Base-by-base conservation (phyloP, 1,140 invertebrate species). In the Pomacea maculata region DNA sequence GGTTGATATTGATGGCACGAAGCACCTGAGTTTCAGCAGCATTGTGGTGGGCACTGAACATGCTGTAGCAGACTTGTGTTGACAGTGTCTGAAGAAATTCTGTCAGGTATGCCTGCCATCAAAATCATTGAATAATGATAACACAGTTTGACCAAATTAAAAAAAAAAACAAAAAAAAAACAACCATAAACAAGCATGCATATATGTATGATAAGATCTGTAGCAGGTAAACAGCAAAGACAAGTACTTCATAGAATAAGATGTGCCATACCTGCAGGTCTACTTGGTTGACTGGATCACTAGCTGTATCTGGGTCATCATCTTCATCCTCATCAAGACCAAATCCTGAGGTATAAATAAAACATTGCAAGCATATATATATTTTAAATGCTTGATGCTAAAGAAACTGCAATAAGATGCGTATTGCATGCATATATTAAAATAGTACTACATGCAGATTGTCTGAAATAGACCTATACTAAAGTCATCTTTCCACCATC, bases 251-350 rank as follows among this genome's bases (percentile, higher is more conserved):
- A 45, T 45, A 6, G 34, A 45, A 45, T 45, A 34, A 25, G 55
- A 29, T 78, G 14, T 19, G 12, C 55, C 79, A 57, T 85, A 91
- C 90, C 87, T 89, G 88, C 64, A 91, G 82, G 79, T 92, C 87
- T 78, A 92, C 87, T 82, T 91, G 87, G 82, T 87, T 88, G 61
- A 89, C 87, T n/a, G 91, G 90, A 83, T 92, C 90, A 80, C 83
- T 84, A 2, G 87, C 79, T 12, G 87, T 88, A 86, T 92, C 91
- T n/a, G 90, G 90, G 76, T 92, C 90, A 72, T 91, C 89, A 52
- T 89, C 88, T 21, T 90, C 88, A 8, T 89, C 89, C 63, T 81
- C 82, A 15, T 87, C 88, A 70, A 78, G 75, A 17, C 77, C 73
- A 63, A 82, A 82, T 25, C 79, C 82, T 83, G 34, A 71, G 12